Evolutionary conservation across 2,113 vertebrate species (phyloP).

Genomic region (Vicugna pacos): DNA sequence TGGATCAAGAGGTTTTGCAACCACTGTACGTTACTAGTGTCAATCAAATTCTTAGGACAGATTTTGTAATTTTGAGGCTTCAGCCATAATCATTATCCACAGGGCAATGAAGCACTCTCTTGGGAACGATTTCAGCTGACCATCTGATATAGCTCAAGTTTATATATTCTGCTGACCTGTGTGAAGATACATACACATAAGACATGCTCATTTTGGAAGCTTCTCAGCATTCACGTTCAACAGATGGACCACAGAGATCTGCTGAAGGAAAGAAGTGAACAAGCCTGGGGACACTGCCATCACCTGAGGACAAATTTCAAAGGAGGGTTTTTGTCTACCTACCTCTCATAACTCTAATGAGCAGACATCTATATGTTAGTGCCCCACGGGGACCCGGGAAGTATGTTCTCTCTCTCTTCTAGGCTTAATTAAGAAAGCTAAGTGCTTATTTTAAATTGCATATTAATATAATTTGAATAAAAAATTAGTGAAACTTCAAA

Average conservation of each 20-base stretch:
- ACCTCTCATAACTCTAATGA: neutral
- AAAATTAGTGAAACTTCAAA: slow-evolving; percentile 13
- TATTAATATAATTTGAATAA: neutral
- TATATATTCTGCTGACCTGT: neutral
- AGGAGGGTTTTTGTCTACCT: neutral
- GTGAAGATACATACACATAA: slow-evolving; percentile 47
- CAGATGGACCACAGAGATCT: slow-evolving; percentile 7
- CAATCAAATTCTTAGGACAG: neutral
- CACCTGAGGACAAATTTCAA: neutral
- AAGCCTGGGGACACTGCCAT: slow-evolving; percentile 39
- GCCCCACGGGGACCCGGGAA: neutral
- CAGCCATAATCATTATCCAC: neutral
- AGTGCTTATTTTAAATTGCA: slow-evolving; percentile 34
- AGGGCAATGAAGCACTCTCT: neutral
- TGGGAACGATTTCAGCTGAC: neutral
- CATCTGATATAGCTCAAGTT: slow-evolving; percentile 10
- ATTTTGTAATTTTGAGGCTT: neutral
- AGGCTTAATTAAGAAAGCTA: neutral
- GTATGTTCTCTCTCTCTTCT: neutral
- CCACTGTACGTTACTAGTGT: neutral
- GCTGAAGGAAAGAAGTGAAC: neutral
- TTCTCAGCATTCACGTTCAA: slow-evolving; percentile 51
- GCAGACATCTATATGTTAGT: neutral
- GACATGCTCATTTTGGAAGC: neutral
- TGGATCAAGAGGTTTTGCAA: neutral